Evolutionary conservation across 2,888 invertebrate genomes (phyloP).

Genomic region (Morpho achilles): DNA sequence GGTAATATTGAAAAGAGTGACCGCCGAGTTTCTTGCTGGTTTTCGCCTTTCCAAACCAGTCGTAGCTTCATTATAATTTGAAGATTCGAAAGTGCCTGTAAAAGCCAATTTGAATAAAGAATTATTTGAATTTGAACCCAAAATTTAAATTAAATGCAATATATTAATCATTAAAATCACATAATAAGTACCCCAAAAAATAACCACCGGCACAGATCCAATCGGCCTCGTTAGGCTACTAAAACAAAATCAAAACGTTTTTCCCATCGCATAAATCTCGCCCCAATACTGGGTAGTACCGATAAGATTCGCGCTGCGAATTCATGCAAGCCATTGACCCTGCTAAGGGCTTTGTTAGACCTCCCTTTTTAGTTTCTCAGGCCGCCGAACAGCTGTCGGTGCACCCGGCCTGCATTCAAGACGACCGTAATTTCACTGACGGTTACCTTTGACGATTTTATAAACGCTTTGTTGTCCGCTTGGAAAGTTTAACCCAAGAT

Average conservation of each 20-base stretch:
- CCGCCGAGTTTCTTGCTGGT: no score
- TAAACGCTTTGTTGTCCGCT: slow-evolving; percentile 11
- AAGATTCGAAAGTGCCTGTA: no score
- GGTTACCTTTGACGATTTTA: slow-evolving; percentile 38
- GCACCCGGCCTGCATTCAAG: slow-evolving; percentile 44
- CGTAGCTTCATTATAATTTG: no score
- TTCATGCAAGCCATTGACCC: slow-evolving; percentile 36
- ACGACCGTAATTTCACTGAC: slow-evolving; percentile 34
- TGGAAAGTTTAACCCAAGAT: slow-evolving; percentile 9
- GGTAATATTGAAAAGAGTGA: no score
- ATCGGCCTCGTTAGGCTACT: slow-evolving; percentile 24
- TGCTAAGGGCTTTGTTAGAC: slow-evolving; percentile 34
- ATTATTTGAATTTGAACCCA: no score
- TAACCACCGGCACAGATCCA: slow-evolving; percentile 1
- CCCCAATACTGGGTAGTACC: slow-evolving; percentile 29
- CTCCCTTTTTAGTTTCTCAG: slow-evolving; percentile 40
- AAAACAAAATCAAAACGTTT: slow-evolving; percentile 28
- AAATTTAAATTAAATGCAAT: no score
- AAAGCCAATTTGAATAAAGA: no score
- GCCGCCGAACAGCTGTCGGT: slow-evolving; percentile 52
- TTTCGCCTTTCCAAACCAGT: no score
- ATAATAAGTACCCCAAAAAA: background rate
- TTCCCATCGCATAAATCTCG: slow-evolving; percentile 36
- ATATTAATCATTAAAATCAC: background rate
- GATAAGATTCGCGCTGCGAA: slow-evolving; percentile 35